Evolutionary conservation across 1,140 invertebrate species (phyloP), one percentile per base, ranked within the genome.

Genomic region (Leptoteleia sp.): DNA sequence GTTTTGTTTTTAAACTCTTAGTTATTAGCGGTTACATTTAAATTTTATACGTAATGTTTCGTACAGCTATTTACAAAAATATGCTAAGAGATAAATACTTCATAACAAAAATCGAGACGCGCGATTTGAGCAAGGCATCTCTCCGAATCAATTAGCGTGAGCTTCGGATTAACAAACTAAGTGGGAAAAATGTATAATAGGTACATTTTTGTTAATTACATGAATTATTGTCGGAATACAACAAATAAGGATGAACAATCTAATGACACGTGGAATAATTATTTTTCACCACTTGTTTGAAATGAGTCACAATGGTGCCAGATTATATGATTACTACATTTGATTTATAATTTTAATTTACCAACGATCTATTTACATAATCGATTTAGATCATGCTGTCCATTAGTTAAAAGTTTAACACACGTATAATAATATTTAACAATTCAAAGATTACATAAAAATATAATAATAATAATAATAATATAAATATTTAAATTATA

Each of bases 31-130:
- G 15, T 76, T 79, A 79, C 42, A 61, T 47, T 64, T 48, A 55
- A 64, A 67, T n/a, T 64, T 6, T 17, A 67, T 78, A 65, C 76
- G 50, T 79, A 71, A 70, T 76, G 83, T 76, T 82, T 78, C 65
- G 47, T 81, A 78, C 70, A 75, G 37, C 59, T 81, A 77, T 81
- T 85, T 83, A 78, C 54, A n/a, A 62, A 75, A 80, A 80, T 55
- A 77, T 9, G 15, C 7, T 71, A 65, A 71, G 42, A 11, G 75
- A 79, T 81, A 84, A 83, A 83, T 84, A 81, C 79, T 82, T 82
- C 77, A 82, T 73, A 61, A 75, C 71, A 78, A 76, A 48, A 80
- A 76, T 31, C 76, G 55, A 62, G 71, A 73, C 54, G 57, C 47
- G 13, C 38, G 25, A 61, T 12, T 72, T 76, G 72, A 70, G 55